A percentile compares a stretch with the other conserved stretches of the same genome.
These are phyloP conservation scores for Anguilla japonica DNA, from an alignment of 2,113 vertebrate genomes.

Conservation along the genomic window DNA sequence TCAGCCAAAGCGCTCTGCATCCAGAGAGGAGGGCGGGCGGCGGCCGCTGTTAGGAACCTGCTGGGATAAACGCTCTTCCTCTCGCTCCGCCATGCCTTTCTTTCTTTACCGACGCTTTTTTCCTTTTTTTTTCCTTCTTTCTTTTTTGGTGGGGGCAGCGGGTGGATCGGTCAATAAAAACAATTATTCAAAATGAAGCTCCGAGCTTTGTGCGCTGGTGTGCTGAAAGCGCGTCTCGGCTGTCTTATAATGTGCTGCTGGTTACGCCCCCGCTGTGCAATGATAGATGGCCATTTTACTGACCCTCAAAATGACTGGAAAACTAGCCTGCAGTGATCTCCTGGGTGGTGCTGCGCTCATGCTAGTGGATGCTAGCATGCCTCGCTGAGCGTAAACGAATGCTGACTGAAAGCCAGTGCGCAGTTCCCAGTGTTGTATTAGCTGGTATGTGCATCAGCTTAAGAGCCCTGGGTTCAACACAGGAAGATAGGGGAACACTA, in stretches of 20 bases:
- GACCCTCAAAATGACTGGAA: background rate
- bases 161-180: background rate
- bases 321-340: background rate
- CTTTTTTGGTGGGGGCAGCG: background rate
- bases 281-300: background rate
- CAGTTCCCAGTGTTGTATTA: constrained; percentile 21
- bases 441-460: constrained; percentile 42
- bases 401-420: constrained; percentile 27
- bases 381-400: constrained; percentile 38
- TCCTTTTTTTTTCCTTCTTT: background rate
- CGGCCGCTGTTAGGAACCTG: constrained; percentile 48
- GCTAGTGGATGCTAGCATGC: background rate
- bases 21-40: constrained; percentile 25
- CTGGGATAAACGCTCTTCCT: constrained; percentile 64
- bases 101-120: background rate
- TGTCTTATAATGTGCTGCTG: background rate
- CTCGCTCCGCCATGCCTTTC: constrained; percentile 37
- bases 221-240: background rate
- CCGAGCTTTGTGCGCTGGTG: background rate
- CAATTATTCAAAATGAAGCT: background rate
- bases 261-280: background rate
- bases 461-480: constrained; percentile 37
- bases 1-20: constrained; percentile 49
- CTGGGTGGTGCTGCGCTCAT: background rate
- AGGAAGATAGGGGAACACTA: constrained; percentile 30